A percentile compares a stretch with the other conserved stretches of the same genome.
Evolutionary conservation across 2,797 vertebrate species (phyloP).

Genomic region (Phaenicophaeus curvirostris): DNA sequence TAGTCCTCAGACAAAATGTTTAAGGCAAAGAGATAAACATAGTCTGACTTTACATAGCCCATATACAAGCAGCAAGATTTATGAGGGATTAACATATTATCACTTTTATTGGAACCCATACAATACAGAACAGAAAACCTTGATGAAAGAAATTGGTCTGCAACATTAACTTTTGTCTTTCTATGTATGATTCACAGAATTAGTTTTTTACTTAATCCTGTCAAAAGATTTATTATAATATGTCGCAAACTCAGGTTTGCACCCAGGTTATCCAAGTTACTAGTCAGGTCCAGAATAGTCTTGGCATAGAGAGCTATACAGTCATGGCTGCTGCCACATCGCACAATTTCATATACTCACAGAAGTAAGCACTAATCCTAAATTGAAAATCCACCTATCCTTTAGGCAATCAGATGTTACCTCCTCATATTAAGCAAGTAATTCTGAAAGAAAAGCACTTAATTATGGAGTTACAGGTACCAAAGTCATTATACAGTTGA

Average conservation of each 20-base stretch:
- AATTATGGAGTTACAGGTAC: neutral
- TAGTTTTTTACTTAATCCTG: neutral
- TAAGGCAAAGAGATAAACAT: too few relatives aligned
- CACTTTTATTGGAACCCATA: neutral
- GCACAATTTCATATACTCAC: accelerated
- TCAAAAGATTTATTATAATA: neutral
- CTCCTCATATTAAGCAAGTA: neutral
- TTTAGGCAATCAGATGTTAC: neutral
- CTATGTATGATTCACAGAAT: neutral
- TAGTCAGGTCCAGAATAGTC: neutral
- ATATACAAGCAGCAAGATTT: neutral
- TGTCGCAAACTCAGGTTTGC: neutral
- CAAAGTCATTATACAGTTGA: neutral
- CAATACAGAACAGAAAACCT: neutral
- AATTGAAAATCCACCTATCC: neutral
- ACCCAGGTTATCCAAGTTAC: neutral
- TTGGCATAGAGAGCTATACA: neutral
- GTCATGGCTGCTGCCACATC: neutral
- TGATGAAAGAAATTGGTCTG: neutral
- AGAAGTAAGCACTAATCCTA: neutral
- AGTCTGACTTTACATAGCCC: too few relatives aligned
- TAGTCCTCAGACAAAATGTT: too few relatives aligned
- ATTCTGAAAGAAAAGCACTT: neutral
- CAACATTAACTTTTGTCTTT: neutral
- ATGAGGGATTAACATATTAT: neutral